Evolutionary conservation across 2,113 vertebrate genomes (phyloP).

Genomic region (Pantherophis guttatus): DNA sequence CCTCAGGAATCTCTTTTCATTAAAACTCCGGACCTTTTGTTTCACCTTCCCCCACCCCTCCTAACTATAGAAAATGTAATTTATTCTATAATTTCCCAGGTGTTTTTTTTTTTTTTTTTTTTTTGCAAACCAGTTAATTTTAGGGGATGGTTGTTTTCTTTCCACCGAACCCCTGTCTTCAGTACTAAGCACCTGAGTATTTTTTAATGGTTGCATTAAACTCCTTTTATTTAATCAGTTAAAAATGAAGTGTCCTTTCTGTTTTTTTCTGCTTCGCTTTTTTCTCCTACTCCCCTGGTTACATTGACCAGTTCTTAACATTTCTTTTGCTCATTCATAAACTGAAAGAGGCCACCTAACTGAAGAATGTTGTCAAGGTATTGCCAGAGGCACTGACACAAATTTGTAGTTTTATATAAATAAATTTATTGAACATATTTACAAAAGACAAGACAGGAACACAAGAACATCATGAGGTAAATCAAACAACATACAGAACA

Average conservation of each 20-base stretch:
- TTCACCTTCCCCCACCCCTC: neutral
- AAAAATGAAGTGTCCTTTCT: slow-evolving; percentile 41
- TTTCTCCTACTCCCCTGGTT: neutral
- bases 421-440: neutral
- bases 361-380: neutral
- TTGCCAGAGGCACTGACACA: neutral
- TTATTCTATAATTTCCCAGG: slow-evolving; percentile 30
- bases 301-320: neutral
- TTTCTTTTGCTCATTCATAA: neutral
- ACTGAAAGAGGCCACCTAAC: neutral
- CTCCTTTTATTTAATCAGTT: slow-evolving; percentile 55
- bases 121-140: slow-evolving; percentile 30
- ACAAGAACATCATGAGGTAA: neutral
- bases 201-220: slow-evolving; percentile 24
- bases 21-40: neutral
- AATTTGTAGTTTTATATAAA: too few species aligned
- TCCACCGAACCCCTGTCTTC: slow-evolving; percentile 17
- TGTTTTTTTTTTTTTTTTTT: too few species aligned
- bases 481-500: neutral
- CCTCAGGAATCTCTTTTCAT: neutral
- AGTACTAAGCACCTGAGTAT: slow-evolving; percentile 42
- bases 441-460: neutral
- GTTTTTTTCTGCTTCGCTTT: neutral
- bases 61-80: slow-evolving; percentile 33
- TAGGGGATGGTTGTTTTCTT: slow-evolving; percentile 13